Conservation (phyloP, 1,140 invertebrate genomes). For the Gerris buenoi region DNA sequence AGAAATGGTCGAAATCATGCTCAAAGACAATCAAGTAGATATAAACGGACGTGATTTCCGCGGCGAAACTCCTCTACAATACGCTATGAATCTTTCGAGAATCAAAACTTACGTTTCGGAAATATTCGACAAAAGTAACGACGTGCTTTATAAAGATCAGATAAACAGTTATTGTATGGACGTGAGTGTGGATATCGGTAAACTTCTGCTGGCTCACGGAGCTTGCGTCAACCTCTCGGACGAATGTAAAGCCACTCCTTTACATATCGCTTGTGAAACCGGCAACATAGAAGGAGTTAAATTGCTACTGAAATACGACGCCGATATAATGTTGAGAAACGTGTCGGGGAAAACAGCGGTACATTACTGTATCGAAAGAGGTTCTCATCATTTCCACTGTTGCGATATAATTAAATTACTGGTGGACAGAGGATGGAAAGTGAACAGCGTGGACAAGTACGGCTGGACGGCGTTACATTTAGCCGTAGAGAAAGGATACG, state of each 20-base stretch:
- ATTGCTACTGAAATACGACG: neutral
- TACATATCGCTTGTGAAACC: neutral
- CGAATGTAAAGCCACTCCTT: neutral
- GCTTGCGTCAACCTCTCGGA: neutral
- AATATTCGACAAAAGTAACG: neutral
- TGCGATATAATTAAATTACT: neutral
- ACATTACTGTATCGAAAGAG: neutral
- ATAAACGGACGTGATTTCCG: neutral
- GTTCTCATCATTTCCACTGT: neutral
- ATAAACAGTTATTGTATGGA: neutral
- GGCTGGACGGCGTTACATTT: neutral
- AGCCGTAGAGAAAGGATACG: neutral
- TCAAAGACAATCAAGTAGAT: neutral
- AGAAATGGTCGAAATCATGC: neutral
- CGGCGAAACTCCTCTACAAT: neutral
- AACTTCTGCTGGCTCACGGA: neutral
- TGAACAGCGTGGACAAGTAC: neutral
- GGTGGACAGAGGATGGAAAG: neutral
- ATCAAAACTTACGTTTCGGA: neutral
- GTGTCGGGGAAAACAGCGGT: neutral
- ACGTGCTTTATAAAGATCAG: neutral
- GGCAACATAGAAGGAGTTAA: neutral
- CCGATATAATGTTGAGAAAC: neutral
- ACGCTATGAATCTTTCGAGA: neutral
- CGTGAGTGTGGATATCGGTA: neutral